Evolutionary conservation across 2,113 vertebrate species (phyloP).

Genomic region (Hystrix cristata): DNA sequence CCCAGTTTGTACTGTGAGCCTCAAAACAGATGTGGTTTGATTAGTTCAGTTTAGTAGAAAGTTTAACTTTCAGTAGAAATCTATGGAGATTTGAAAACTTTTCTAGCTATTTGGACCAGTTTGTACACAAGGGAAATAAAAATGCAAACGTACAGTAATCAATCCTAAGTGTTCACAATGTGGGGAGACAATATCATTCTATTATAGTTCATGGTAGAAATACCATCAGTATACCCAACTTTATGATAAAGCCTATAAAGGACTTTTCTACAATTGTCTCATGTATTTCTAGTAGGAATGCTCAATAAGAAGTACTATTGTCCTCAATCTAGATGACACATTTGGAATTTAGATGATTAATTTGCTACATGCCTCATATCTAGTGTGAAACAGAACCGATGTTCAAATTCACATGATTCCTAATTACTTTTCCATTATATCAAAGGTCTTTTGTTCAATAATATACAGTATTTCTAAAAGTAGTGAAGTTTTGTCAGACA

Average conservation of each 20-base stretch:
- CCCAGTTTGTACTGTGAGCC: slow-evolving; percentile 51
- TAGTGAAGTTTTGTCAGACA: slow-evolving; percentile 23
- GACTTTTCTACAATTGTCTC: neutral
- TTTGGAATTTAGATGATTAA: slow-evolving; percentile 53
- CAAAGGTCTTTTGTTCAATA: slow-evolving; percentile 56
- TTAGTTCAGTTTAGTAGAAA: slow-evolving; percentile 49
- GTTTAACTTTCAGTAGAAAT: slow-evolving; percentile 61
- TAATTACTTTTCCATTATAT: slow-evolving; percentile 61
- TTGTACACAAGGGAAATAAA: slow-evolving; percentile 59
- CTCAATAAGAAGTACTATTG: neutral
- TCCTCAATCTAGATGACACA: slow-evolving; percentile 6
- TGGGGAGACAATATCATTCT: neutral
- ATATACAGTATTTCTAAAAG: slow-evolving; percentile 62
- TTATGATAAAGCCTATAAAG: neutral
- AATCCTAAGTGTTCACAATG: neutral
- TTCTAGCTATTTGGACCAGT: slow-evolving; percentile 34
- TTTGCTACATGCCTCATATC: slow-evolving; percentile 23
- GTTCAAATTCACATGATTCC: slow-evolving; percentile 55
- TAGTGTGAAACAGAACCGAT: slow-evolving; percentile 5
- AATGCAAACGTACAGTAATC: slow-evolving; percentile 36
- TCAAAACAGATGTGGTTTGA: slow-evolving; percentile 67
- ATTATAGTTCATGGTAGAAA: neutral
- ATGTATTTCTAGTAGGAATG: neutral
- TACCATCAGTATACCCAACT: neutral
- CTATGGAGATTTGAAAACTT: slow-evolving; percentile 50